Evolutionary conservation across 2,888 invertebrate species (phyloP).

Genomic region (Slavum lentiscoides): DNA sequence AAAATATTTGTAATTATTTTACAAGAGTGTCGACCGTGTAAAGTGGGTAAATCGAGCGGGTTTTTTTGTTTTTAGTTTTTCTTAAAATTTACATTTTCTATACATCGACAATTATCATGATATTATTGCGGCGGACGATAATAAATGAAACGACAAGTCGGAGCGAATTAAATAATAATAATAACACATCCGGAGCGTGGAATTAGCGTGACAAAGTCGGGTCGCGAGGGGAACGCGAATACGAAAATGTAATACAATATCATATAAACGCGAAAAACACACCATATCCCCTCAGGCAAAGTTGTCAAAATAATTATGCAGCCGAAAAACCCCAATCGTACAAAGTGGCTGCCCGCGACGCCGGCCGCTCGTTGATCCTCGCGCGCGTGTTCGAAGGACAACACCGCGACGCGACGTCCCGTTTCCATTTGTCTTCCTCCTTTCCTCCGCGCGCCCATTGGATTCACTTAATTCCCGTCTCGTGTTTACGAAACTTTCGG

Average conservation of each 20-base stretch:
- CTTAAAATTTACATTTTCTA: no score
- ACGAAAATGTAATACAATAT: neutral
- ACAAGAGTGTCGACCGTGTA: no score
- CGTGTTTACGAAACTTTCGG: conserved; percentile 38
- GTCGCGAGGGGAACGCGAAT: neutral
- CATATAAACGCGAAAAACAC: neutral
- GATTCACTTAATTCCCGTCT: conserved; percentile 39
- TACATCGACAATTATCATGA: no score
- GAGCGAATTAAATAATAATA: neutral
- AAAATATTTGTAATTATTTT: no score
- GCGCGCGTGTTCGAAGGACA: neutral
- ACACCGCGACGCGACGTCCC: conserved; percentile 2
- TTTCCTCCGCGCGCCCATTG: conserved; percentile 5
- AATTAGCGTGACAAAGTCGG: no score
- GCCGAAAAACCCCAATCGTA: conserved; percentile 35
- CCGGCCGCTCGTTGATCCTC: neutral
- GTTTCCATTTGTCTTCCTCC: conserved; percentile 47
- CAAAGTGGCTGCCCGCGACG: conserved; percentile 24
- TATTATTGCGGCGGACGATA: no score
- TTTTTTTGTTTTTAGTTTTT: no score
- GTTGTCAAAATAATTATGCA: conserved; percentile 44
- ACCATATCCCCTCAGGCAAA: neutral
- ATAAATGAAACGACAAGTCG: neutral
- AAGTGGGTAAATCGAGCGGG: no score
- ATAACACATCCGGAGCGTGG: neutral